Percentiles rank a stretch among this genome's conserved stretches.
phyloP scores from a whole-genome alignment of 2,797 vertebrate genomes.

The Labroides dimidiatus region DNA sequence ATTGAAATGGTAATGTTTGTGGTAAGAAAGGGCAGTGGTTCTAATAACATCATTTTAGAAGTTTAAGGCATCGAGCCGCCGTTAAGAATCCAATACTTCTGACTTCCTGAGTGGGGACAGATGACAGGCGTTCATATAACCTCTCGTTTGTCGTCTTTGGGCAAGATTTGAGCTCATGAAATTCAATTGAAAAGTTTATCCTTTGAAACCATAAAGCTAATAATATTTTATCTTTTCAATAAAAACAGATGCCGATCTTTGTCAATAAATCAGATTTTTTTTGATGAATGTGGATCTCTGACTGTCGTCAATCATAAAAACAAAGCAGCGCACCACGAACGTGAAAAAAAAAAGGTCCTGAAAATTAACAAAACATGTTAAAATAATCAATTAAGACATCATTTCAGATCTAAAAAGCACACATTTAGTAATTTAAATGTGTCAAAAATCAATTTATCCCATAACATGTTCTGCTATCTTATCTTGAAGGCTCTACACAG shows the following conservation, averaged over 20 bases:
- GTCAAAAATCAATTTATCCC: no score
- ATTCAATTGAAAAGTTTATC: constrained; percentile 28
- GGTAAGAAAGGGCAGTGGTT: constrained; percentile 75
- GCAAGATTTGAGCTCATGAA: constrained; percentile 43
- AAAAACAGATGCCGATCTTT: neutral
- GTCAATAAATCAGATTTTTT: neutral
- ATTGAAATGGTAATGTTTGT: constrained; percentile 83
- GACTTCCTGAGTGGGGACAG: constrained; percentile 70
- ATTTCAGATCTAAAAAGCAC: no score
- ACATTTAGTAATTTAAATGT: no score
- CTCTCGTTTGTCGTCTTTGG: constrained; percentile 52
- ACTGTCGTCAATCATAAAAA: neutral
- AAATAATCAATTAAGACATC: no score
- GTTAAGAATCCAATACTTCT: constrained; percentile 72
- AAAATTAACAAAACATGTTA: no score
- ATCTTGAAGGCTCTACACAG: no score
- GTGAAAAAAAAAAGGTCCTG: no score
- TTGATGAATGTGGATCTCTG: neutral
- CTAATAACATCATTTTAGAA: constrained; percentile 78
- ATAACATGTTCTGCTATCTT: no score
- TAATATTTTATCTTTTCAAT: constrained; percentile 1
- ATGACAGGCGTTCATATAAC: constrained; percentile 65
- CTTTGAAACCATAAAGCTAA: constrained; percentile 8
- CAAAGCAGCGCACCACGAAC: neutral
- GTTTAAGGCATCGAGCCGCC: constrained; percentile 56